phyloP scores from a whole-genome alignment of 2,888 invertebrate species.

The Euphydryas editha region DNA sequence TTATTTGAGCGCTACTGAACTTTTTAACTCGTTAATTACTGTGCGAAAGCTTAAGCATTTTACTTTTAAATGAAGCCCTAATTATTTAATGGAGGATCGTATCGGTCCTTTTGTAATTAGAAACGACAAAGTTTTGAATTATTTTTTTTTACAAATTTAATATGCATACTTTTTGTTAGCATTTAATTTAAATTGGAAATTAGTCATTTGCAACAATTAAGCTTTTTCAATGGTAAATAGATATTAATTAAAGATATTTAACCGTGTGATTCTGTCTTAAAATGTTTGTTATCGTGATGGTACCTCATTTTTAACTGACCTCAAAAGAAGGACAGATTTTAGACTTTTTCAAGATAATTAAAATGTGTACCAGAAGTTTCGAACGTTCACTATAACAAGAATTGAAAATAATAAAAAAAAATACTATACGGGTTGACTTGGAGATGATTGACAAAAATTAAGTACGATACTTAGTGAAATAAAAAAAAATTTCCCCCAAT shows the following conservation, averaged over 20 bases:
- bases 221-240: not conserved
- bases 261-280: too few relatives aligned
- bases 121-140: not conserved
- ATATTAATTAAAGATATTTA: not conserved
- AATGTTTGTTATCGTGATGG: too few relatives aligned
- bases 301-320: too few relatives aligned
- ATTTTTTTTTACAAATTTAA: not conserved
- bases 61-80: conserved; percentile 4
- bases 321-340: too few relatives aligned
- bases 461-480: too few relatives aligned
- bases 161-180: not conserved
- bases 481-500: too few relatives aligned
- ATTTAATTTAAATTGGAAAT: not conserved
- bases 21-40: conserved; percentile 3
- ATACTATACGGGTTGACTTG: too few relatives aligned
- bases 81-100: conserved; percentile 1
- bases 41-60: not conserved
- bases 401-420: too few relatives aligned
- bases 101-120: not conserved
- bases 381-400: too few relatives aligned
- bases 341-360: too few relatives aligned
- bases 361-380: too few relatives aligned
- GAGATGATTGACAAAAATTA: too few relatives aligned
- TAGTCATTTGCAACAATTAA: not conserved
- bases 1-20: not conserved